phyloP scores from a whole-genome alignment of 2,797 vertebrate species.

The Cercopithecus neglectus region DNA sequence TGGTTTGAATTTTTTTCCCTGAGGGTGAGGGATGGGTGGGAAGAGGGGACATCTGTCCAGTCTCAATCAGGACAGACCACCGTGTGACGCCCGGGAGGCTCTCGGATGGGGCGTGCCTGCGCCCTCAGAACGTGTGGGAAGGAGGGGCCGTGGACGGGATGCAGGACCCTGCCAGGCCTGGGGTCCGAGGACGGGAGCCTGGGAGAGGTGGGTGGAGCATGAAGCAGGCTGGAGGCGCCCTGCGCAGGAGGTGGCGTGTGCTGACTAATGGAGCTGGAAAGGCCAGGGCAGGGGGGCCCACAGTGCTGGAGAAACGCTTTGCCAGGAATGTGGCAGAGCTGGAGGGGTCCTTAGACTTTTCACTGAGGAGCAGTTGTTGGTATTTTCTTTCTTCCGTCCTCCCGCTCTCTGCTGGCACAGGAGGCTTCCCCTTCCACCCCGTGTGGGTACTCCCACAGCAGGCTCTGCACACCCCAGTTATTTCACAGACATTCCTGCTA shows the following conservation, averaged over 20 bases:
- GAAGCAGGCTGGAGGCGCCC: rapidly evolving
- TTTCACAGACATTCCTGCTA: slow-evolving; percentile 85
- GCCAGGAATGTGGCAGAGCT: background rate
- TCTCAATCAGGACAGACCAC: background rate
- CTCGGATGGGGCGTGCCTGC: background rate
- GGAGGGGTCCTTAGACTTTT: background rate
- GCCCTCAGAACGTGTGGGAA: no score
- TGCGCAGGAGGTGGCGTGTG: background rate
- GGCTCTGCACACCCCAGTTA: slow-evolving; percentile 23
- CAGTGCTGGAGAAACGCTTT: background rate
- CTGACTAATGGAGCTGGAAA: background rate
- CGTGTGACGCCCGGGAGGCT: background rate
- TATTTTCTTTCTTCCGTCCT: background rate
- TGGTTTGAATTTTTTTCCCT: slow-evolving; percentile 53
- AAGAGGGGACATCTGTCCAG: background rate
- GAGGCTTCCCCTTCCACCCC: background rate
- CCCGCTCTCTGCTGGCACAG: background rate
- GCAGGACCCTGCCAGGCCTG: rapidly evolving
- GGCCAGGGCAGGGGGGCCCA: background rate
- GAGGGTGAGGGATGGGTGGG: slow-evolving; percentile 14
- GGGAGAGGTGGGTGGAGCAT: background rate
- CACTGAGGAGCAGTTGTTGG: background rate
- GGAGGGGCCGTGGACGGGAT: background rate
- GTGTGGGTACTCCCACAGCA: background rate
- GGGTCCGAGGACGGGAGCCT: rapidly evolving